Base-by-base conservation (phyloP, 2,888 invertebrate genomes). In the Vesta saturnalis region DNA sequence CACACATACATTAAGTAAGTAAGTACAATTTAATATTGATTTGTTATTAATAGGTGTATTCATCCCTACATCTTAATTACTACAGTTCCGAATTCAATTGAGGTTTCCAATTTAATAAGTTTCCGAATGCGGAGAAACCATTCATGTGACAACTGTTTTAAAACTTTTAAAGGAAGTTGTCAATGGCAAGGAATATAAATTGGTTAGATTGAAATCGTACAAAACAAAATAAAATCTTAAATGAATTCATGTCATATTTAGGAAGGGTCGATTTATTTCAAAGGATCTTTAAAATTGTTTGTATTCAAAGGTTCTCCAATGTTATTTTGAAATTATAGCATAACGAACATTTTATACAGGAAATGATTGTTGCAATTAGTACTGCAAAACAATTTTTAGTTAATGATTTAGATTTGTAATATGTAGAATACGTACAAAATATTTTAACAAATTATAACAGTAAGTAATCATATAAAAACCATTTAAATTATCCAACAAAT, bases 121-220 rank as follows among this genome's bases (percentile, higher is more conserved):
- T 39, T 39, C 39, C 39, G 8, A 39, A n/a, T 39, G 39, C 39
- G 39, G n/a, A n/a, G 39, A 39, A 39, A 39, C 39, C 39, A n/a
- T 39, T 39, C 39, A 39, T n/a, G 39, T 39, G 39, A 39, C 39
- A 39, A 39, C 39, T 39, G 39, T 39, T 39, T 12, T n/a, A n/a
- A n/a, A 39, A 39, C 39, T 39, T 39, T 39, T 39, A 39, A 39
- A 39, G 39, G 39, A 39, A 39, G 39, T 39, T 39, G n/a, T 39
- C 39, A 12, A n/a, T n/a, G 39, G 39, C 39, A 39, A 39, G 12
- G 39, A 39, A 39, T 39, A 39, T 39, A 39, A 39, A 39, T 39
- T 39, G 39, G n/a, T 12, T n/a, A n/a, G 39, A 39, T 39, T n/a
- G 39, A 39, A 39, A 39, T 4, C n/a, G 8, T 39, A 39, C 2